phyloP scores from a whole-genome alignment of 1,140 invertebrate species.

The Drosophila nigromelanica region DNA sequence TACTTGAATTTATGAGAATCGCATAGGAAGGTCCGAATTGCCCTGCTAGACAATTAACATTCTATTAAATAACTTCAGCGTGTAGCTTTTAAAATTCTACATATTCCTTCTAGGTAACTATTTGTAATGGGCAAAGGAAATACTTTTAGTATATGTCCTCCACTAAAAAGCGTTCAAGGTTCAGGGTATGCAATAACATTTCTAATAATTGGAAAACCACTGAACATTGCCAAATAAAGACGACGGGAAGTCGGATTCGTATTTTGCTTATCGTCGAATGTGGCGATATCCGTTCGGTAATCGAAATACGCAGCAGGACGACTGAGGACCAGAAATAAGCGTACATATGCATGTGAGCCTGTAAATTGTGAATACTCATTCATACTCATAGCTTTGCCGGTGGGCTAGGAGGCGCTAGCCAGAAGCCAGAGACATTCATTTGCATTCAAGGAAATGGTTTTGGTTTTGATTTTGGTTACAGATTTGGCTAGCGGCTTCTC shows the following conservation, averaged over 20 bases:
- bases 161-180: too few relatives aligned
- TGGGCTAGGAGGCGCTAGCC: slow-evolving; percentile 5
- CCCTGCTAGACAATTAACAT: neutral
- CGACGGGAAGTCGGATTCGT: neutral
- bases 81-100: too few relatives aligned
- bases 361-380: slow-evolving; percentile 9
- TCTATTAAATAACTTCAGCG: neutral
- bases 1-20: too few relatives aligned
- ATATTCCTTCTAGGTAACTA: neutral
- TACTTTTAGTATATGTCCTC: too few relatives aligned
- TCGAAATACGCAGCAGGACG: slow-evolving; percentile 62
- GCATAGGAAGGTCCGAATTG: too few relatives aligned
- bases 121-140: too few relatives aligned
- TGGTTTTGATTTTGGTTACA: neutral
- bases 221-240: slow-evolving; percentile 28
- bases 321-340: slow-evolving; percentile 24
- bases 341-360: slow-evolving; percentile 14
- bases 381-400: slow-evolving; percentile 6
- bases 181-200: slow-evolving; percentile 32
- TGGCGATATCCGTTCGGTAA: slow-evolving; percentile 70
- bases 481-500: neutral
- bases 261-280: slow-evolving; percentile 56
- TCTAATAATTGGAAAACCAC: slow-evolving; percentile 65
- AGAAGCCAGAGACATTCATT: slow-evolving; percentile 46
- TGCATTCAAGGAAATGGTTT: slow-evolving; percentile 63